A percentile compares a stretch with the other conserved stretches of the same genome.
phyloP scores from a whole-genome alignment of 2,888 invertebrate species.

The Xiphydria camelus region DNA sequence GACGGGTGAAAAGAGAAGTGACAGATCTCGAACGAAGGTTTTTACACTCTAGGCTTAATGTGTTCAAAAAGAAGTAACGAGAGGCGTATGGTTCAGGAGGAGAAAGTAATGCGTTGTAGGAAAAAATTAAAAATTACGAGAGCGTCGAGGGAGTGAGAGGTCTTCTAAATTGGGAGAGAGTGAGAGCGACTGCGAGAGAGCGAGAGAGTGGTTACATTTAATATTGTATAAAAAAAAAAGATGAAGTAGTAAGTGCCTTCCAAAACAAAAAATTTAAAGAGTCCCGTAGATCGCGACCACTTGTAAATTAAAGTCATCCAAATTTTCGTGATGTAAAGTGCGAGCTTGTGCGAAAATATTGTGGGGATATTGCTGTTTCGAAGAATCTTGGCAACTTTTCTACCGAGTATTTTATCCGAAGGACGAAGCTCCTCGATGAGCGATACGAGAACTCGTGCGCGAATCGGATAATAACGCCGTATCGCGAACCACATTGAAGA shows the following conservation, averaged over 20 bases:
- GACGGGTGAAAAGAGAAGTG: constrained; percentile 14
- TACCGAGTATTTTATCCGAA: background rate
- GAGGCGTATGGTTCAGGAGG: constrained; percentile 12
- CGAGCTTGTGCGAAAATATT: background rate
- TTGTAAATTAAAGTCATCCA: constrained; percentile 54
- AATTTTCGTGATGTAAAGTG: constrained; percentile 43
- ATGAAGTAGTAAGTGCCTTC: constrained; percentile 85
- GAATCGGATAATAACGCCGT: background rate
- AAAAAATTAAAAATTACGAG: constrained; percentile 22
- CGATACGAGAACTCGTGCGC: background rate
- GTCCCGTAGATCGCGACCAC: constrained; percentile 59
- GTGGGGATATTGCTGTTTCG: background rate
- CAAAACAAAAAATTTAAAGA: constrained; percentile 57
- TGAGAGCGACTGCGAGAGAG: constrained; percentile 27
- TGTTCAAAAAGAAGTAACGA: constrained; percentile 46
- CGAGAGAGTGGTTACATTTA: constrained; percentile 37
- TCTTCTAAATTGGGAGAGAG: constrained; percentile 25
- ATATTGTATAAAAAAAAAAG: constrained; percentile 72
- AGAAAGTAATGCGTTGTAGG: constrained; percentile 25
- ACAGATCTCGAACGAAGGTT: constrained; percentile 40
- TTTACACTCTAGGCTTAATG: constrained; percentile 56
- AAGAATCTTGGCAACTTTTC: background rate
- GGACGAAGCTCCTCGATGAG: background rate
- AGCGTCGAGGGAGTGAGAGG: constrained; percentile 7
- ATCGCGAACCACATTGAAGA: background rate